phyloP scores from a whole-genome alignment of 1,140 invertebrate species.

The Lasaia peninsularis region DNA sequence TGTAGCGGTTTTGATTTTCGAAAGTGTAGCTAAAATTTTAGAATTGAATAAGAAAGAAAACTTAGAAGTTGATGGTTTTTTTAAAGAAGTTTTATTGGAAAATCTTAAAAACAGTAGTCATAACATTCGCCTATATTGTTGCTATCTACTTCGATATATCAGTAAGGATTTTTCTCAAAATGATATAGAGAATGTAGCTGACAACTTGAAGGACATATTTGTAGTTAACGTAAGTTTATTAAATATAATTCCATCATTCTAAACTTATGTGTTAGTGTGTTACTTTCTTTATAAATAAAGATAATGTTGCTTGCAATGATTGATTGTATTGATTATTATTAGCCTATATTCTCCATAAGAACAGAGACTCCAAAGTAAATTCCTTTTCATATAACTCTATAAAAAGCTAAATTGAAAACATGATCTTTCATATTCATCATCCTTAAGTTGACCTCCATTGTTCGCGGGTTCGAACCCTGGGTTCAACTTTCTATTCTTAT shows the following conservation, averaged over 20 bases:
- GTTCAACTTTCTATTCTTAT: no score
- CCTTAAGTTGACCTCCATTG: no score
- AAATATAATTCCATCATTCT: background rate
- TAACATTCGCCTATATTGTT: conserved; percentile 55
- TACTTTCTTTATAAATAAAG: no score
- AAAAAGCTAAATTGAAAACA: no score
- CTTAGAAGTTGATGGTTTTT: conserved; percentile 31
- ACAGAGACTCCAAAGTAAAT: no score
- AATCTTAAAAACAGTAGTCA: conserved; percentile 44
- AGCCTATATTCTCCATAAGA: no score
- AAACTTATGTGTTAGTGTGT: no score
- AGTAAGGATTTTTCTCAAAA: conserved; percentile 24
- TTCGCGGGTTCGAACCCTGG: no score
- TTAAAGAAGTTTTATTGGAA: conserved; percentile 36
- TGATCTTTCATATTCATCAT: no score
- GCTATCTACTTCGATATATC: conserved; percentile 46
- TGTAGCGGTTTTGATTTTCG: conserved; percentile 48
- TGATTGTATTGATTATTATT: no score
- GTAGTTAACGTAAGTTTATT: conserved; percentile 42
- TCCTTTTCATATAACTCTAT: no score
- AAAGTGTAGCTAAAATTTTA: conserved; percentile 51
- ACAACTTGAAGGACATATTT: conserved; percentile 46
- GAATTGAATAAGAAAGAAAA: conserved; percentile 33
- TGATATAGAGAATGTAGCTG: conserved; percentile 36
- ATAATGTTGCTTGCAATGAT: no score